These are phyloP conservation scores for Agrypnus murinus DNA, from an alignment of 2,888 invertebrate species.

Conservation along the genomic window DNA sequence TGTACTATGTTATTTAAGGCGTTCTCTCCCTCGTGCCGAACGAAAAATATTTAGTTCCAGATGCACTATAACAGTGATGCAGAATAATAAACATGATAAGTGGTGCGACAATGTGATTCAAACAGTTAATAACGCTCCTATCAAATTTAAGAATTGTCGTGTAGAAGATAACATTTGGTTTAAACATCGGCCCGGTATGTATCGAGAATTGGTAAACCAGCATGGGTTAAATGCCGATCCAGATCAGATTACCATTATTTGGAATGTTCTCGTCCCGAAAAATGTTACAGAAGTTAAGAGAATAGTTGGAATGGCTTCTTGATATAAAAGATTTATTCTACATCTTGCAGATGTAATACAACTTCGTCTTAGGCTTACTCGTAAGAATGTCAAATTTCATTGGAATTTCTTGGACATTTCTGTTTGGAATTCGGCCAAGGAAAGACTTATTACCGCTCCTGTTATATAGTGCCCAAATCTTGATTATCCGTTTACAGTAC, in stretches of 20 bases:
- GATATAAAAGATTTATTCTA: constrained; percentile 54
- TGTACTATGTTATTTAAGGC: too few relatives aligned
- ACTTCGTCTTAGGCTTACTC: too few relatives aligned
- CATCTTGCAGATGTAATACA: constrained; percentile 51
- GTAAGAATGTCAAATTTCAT: constrained; percentile 30
- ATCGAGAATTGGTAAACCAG: constrained; percentile 34
- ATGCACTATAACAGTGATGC: background rate
- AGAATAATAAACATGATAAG: background rate
- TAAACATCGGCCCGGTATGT: too few relatives aligned
- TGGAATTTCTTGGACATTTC: constrained; percentile 44
- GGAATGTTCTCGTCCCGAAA: background rate
- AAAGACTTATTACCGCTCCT: constrained; percentile 42
- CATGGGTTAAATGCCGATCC: constrained; percentile 35
- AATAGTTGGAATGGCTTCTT: constrained; percentile 37
- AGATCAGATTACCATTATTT: constrained; percentile 16
- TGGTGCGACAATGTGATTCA: background rate
- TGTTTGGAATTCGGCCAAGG: constrained; percentile 38
- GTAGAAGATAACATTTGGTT: too few relatives aligned
- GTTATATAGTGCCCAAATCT: constrained; percentile 53
- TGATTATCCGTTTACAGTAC: background rate
- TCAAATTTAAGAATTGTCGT: too few relatives aligned
- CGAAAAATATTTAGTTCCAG: too few relatives aligned
- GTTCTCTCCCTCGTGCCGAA: too few relatives aligned
- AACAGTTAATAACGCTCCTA: background rate
- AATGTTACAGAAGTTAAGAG: background rate